phyloP scores from a whole-genome alignment of 2,888 invertebrate species.

The Dicranocentrus wangi region DNA sequence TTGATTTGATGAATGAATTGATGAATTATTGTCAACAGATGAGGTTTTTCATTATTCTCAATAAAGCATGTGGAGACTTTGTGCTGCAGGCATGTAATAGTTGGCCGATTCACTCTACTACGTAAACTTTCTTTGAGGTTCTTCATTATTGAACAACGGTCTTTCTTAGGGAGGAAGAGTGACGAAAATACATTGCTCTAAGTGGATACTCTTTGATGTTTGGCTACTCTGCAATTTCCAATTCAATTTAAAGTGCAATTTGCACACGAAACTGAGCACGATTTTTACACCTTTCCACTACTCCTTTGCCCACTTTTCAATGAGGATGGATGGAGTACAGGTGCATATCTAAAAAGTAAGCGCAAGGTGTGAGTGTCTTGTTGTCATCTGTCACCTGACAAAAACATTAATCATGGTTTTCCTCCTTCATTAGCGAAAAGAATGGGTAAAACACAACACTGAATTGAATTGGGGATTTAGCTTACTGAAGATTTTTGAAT shows the following conservation, averaged over 20 bases:
- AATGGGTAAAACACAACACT: neutral
- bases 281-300: conserved; percentile 47
- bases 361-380: conserved; percentile 37
- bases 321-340: too few relatives aligned
- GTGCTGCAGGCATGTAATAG: neutral
- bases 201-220: too few relatives aligned
- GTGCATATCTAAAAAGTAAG: too few relatives aligned
- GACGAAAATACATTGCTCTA: neutral
- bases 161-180: conserved; percentile 1
- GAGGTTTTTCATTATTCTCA: too few relatives aligned
- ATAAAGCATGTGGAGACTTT: too few relatives aligned
- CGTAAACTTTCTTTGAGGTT: too few relatives aligned
- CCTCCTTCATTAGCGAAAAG: conserved; percentile 51
- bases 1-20: conserved; percentile 28
- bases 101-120: too few relatives aligned
- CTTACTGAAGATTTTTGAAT: too few relatives aligned
- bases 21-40: conserved; percentile 34
- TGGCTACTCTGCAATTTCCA: neutral
- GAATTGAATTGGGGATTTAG: too few relatives aligned
- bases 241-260: too few relatives aligned
- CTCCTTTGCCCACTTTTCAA: neutral
- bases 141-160: too few relatives aligned
- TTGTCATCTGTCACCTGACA: conserved; percentile 47
- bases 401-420: conserved; percentile 60
- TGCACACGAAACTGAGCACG: conserved; percentile 31